These are phyloP conservation scores for Diadumene lineata DNA, from an alignment of 92 coral and sea anemone species.

Conservation along the genomic window DNA sequence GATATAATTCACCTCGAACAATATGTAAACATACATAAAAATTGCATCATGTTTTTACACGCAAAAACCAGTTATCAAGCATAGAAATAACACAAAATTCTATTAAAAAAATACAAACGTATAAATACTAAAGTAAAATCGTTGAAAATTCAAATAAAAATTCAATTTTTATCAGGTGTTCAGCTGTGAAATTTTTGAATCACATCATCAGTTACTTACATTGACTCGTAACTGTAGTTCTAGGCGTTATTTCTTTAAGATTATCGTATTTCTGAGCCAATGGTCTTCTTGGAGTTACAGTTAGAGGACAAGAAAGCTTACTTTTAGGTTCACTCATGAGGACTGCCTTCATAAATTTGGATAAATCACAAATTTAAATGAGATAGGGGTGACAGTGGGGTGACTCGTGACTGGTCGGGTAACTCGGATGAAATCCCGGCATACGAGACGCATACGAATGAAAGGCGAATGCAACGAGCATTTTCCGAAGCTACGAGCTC, in stretches of 20 bases:
- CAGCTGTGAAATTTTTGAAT: background rate
- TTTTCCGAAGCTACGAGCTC: too few relatives aligned
- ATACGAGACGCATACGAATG: too few relatives aligned
- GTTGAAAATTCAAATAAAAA: too few relatives aligned
- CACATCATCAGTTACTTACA: background rate
- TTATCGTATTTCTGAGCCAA: conserved; percentile 45
- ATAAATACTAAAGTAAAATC: too few relatives aligned
- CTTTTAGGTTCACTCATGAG: background rate
- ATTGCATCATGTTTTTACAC: background rate
- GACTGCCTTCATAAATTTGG: background rate
- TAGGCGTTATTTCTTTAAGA: background rate
- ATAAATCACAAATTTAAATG: conserved; percentile 1
- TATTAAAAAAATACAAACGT: too few relatives aligned
- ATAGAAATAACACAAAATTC: too few relatives aligned
- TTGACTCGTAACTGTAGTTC: background rate
- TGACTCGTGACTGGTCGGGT: too few relatives aligned
- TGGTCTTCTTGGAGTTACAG: conserved; percentile 31
- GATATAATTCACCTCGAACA: too few relatives aligned
- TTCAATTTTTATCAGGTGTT: background rate
- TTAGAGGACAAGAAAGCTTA: conserved; percentile 35
- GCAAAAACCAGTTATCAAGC: background rate
- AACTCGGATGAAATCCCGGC: too few relatives aligned
- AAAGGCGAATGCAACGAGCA: too few relatives aligned
- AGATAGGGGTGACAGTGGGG: too few relatives aligned
- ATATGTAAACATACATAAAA: too few relatives aligned